Conservation (phyloP, 1,140 invertebrate species). For the Tetramorium parvispinum region DNA sequence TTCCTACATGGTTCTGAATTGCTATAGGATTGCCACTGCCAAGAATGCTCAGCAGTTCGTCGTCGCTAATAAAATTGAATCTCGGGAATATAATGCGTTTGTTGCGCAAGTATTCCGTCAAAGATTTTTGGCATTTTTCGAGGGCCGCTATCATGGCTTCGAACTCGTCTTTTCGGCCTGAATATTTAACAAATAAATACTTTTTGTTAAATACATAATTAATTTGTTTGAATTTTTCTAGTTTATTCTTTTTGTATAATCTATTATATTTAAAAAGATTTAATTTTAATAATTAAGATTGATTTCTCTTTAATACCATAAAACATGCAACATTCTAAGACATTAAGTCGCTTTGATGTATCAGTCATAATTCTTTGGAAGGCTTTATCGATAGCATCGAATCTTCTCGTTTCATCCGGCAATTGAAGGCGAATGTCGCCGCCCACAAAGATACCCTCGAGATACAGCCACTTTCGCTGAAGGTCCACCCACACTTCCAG, state of each 20-base stretch:
- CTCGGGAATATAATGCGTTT: slow-evolving; percentile 95
- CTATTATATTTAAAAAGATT: slow-evolving; percentile 12
- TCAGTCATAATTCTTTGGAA: slow-evolving; percentile 94
- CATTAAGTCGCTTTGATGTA: slow-evolving; percentile 91
- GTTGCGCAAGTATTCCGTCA: slow-evolving; percentile 95
- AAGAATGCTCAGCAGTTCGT: slow-evolving; percentile 95
- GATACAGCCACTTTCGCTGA: slow-evolving; percentile 95
- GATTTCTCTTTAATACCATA: slow-evolving; percentile 79
- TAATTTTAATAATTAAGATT: slow-evolving; percentile 33
- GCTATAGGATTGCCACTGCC: slow-evolving; percentile 92
- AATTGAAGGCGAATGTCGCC: slow-evolving; percentile 94
- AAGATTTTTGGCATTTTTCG: slow-evolving; percentile 95
- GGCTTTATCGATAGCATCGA: slow-evolving; percentile 93
- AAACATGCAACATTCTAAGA: slow-evolving; percentile 91
- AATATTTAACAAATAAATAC: slow-evolving; percentile 28
- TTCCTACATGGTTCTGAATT: slow-evolving; percentile 96
- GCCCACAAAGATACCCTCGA: slow-evolving; percentile 96
- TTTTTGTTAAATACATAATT: neutral
- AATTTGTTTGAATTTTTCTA: neutral
- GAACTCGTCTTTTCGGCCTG: slow-evolving; percentile 91
- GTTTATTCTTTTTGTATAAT: neutral
- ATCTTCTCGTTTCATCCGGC: slow-evolving; percentile 94
- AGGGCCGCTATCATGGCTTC: slow-evolving; percentile 90
- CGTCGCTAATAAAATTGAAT: slow-evolving; percentile 97
- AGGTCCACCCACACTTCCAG: slow-evolving; percentile 94